Base-by-base conservation (phyloP, 2,797 vertebrate genomes). In the Anas bahamensis region DNA sequence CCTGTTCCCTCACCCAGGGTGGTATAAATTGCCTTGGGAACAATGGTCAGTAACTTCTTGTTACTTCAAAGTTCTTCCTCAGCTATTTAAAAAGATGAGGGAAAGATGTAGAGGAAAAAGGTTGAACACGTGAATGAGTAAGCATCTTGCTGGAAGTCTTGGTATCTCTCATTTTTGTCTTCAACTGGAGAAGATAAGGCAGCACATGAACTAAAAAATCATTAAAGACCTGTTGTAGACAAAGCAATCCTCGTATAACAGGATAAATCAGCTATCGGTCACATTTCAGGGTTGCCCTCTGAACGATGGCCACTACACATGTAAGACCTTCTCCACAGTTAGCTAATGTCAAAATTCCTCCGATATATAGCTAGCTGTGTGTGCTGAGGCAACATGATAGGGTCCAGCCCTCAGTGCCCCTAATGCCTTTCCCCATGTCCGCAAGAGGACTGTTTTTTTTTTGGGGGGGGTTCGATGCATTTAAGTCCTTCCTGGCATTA, bases 131-230 rank as follows among this genome's bases (percentile, higher is more conserved):
- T 56, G 60, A 90, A 84, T 9, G 17, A 91, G 84, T 68, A 44
- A 83, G 42, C 17, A 29, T 73, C 71, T 74, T 91, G 56, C 68
- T 81, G 39, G 29, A 91, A 75, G 61, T 60, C 63, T 70, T 68
- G 21, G 6, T 82, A 50, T 39, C 53, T 76, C 71, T 79, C 28
- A 15, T 11, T 89, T 76, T 90, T 21, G 64, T 82, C 64, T 82
- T 90, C 86, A 94, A 88, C 68, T 74, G 84, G 68, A 63, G 31
- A 90, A 90, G 48, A 93, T 33, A 90, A 88, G 41, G 33, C 61
- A 88, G 53, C 28, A 37, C 2, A 5, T 59, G 70, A 88, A 73
- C 48, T 68, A n/a, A 81, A 18, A 68, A 61, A 31, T 66, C 50
- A 39, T 57, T 70, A 53, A 68, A 94, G 41, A 13, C 23, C 37